Base-by-base conservation (phyloP, 2,797 vertebrate species). In the Chiroxiphia lanceolata region DNA sequence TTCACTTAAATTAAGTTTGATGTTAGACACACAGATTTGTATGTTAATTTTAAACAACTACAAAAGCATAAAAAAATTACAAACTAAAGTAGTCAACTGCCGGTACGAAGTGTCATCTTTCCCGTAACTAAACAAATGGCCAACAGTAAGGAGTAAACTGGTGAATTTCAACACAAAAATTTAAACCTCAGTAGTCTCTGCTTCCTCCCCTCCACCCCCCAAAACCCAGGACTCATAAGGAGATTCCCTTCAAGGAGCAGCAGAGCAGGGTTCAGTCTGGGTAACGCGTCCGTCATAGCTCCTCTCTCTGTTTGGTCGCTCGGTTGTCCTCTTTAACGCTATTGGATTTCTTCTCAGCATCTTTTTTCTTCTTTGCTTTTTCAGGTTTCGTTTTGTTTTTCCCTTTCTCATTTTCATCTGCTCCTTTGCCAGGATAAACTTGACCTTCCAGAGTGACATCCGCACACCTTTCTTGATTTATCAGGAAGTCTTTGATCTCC, bases 371-470 rank as follows among this genome's bases (percentile, higher is more conserved):
- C 95, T 98, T 98, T 78, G 98, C 97, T 82, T 94, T 87, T 44
- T 98, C 97, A 48, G 97, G 98, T 21, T 98, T 98, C 5, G 97
- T 98, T 92, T 98, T 97, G 44, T 98, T 98, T 70, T 96, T 97
- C 44, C 89, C 96, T 65, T 97, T 98, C 71, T 97, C 96, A 33
- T 51, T 93, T 80, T 97, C 97, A 6, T 98, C 97, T 61, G 96
- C 98, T 19, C 98, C 98, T 95, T 98, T 99, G 61, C 99, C 99
- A 3, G 99, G 99, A 94, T 98, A 99, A 71, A 99, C 98, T 96
- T 99, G 99, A 48, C 99, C 99, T 96, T 99, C 99, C 93, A 99
- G 98, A 8, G 99, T 99, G 47, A 99, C 99, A 10, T 99, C 99
- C 0, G 96, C 94, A 74, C 99, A 99, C 94, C 99, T 98, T 15